Conservation (phyloP, 2,797 vertebrate species). For the Hyperoplus lanceolatus region DNA sequence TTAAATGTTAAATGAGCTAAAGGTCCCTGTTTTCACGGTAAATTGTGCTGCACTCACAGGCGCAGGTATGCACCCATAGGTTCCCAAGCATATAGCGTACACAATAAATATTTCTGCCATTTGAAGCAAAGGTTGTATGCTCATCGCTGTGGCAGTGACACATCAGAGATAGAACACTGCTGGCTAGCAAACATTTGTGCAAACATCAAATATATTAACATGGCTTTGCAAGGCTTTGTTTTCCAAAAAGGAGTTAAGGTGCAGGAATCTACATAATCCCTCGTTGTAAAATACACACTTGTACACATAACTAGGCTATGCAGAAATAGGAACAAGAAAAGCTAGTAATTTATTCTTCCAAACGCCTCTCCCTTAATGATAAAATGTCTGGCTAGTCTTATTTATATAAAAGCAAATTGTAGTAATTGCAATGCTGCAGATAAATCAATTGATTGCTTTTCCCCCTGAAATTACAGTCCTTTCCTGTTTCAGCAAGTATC, state of each 20-base stretch:
- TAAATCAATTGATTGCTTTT: slow-evolving; percentile 54
- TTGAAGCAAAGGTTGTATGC: background rate
- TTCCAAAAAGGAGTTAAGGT: background rate
- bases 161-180: background rate
- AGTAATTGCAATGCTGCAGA: slow-evolving; percentile 49
- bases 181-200: background rate
- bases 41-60: background rate
- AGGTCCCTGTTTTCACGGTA: background rate
- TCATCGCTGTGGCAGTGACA: background rate
- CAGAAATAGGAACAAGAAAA: background rate
- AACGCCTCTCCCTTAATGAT: slow-evolving; percentile 20
- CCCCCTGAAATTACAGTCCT: slow-evolving; percentile 8
- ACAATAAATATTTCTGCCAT: background rate
- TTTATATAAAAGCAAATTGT: slow-evolving; percentile 44
- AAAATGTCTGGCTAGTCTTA: slow-evolving; percentile 31
- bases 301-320: background rate
- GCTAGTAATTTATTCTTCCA: background rate
- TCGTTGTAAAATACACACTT: background rate
- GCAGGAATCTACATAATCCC: background rate
- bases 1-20: too few relatives aligned
- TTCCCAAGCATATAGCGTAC: background rate
- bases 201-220: background rate
- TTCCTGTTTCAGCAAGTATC: slow-evolving; percentile 42
- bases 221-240: background rate
- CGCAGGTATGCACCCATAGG: background rate